phyloP scores from a whole-genome alignment of 2,113 vertebrate genomes.

The Australoheros scitulus region DNA sequence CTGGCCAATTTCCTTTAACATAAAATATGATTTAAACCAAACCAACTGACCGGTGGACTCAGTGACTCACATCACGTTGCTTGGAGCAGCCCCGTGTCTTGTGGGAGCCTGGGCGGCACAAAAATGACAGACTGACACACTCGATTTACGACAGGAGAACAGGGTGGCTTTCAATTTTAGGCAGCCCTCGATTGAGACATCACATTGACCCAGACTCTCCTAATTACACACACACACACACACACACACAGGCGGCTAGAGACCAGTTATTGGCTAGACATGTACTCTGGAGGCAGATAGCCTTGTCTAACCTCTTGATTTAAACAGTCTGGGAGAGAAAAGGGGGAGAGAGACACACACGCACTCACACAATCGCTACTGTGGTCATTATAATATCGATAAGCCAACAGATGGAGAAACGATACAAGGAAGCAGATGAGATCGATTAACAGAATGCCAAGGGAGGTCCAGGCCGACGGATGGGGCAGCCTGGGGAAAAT shows the following conservation, averaged over 20 bases:
- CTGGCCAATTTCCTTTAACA: constrained; percentile 7
- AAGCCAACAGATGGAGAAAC: constrained; percentile 51
- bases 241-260: constrained; percentile 34
- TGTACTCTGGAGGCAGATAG: constrained; percentile 49
- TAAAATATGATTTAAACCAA: constrained; percentile 31
- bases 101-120: constrained; percentile 30
- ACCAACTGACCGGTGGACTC: constrained; percentile 32
- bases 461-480: constrained; percentile 1
- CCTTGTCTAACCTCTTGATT: constrained; percentile 58
- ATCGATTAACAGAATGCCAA: constrained; percentile 40
- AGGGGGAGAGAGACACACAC: constrained; percentile 9
- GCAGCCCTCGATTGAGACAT: constrained; percentile 60
- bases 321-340: constrained; percentile 49
- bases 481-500: background rate
- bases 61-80: constrained; percentile 44
- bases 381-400: constrained; percentile 64
- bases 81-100: constrained; percentile 9
- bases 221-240: constrained; percentile 56
- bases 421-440: constrained; percentile 38
- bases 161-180: constrained; percentile 60
- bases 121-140: constrained; percentile 60
- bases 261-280: constrained; percentile 52
- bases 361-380: constrained; percentile 3
- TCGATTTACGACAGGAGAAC: constrained; percentile 54
- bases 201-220: constrained; percentile 61